Evolutionary conservation across 2,113 vertebrate genomes (phyloP).

Genomic region (Cranoglanis bouderius): DNA sequence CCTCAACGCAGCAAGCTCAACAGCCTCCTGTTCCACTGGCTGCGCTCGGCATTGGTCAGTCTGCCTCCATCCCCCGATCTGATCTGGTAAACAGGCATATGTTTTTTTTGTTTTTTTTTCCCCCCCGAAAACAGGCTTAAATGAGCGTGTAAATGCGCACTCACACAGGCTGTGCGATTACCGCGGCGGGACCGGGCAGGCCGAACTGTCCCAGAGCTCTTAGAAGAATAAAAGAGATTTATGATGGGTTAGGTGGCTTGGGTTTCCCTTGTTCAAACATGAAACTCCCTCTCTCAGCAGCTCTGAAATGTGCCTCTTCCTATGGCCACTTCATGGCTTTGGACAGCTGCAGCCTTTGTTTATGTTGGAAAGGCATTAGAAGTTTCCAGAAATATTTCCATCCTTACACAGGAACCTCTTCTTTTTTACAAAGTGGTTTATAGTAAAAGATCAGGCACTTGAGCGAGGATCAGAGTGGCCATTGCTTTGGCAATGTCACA

Average conservation of each 20-base stretch:
- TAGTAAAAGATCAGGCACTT: constrained; percentile 50
- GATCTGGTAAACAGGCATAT: constrained; percentile 51
- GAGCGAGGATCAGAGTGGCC: background rate
- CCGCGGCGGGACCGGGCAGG: constrained; percentile 1
- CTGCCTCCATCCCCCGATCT: constrained; percentile 38
- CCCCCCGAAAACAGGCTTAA: constrained; percentile 41
- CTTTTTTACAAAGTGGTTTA: constrained; percentile 53
- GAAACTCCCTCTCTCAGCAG: constrained; percentile 54
- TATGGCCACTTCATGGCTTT: constrained; percentile 61
- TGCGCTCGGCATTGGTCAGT: background rate
- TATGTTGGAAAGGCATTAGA: constrained; percentile 60
- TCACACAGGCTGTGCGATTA: constrained; percentile 39
- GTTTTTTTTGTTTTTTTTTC: constrained; percentile 9
- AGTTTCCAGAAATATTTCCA: constrained; percentile 62
- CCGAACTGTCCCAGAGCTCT: constrained; percentile 56
- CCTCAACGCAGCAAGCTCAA: constrained; percentile 37
- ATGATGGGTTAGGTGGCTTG: constrained; percentile 39
- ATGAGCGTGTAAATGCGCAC: constrained; percentile 48
- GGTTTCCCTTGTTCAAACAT: constrained; percentile 60
- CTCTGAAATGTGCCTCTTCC: constrained; percentile 58
- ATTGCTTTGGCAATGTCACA: constrained; percentile 5
- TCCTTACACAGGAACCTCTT: constrained; percentile 58
- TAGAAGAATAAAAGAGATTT: constrained; percentile 62
- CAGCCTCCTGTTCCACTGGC: constrained; percentile 43
- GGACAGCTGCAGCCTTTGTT: constrained; percentile 63